A percentile compares a stretch with the other conserved stretches of the same genome.
Conservation (phyloP, 2,888 invertebrate genomes). For the Melolontha melolontha region DNA sequence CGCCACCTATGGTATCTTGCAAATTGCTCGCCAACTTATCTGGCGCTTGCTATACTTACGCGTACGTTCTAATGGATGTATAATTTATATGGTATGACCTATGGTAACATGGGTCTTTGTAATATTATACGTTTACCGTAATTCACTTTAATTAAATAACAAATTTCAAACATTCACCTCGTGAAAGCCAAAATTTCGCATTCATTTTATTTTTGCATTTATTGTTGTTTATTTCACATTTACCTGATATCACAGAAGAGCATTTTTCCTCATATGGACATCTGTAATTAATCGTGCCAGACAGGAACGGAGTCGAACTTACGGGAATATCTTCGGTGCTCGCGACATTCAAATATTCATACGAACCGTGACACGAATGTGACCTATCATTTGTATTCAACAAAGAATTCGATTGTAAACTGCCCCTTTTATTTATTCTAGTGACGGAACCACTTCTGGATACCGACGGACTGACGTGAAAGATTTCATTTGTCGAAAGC, state of each 20-base stretch:
- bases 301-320: conserved; percentile 31
- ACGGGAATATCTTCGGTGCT: conserved; percentile 42
- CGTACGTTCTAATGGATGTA: too few relatives aligned
- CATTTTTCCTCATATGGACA: conserved; percentile 59
- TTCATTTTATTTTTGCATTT: too few relatives aligned
- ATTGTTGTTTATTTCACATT: neutral
- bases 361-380: conserved; percentile 60
- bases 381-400: conserved; percentile 49
- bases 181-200: too few relatives aligned
- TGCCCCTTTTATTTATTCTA: conserved; percentile 51
- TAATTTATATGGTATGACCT: too few relatives aligned
- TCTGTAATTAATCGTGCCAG: conserved; percentile 51
- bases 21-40: too few relatives aligned
- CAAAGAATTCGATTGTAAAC: conserved; percentile 46
- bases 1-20: too few relatives aligned
- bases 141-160: too few relatives aligned
- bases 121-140: too few relatives aligned
- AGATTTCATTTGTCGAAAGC: conserved; percentile 66
- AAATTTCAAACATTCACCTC: too few relatives aligned
- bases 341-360: conserved; percentile 55
- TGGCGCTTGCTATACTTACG: too few relatives aligned
- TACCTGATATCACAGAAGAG: conserved; percentile 54
- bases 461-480: conserved; percentile 56
- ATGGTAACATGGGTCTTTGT: too few relatives aligned
- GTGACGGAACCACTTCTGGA: conserved; percentile 56